Conservation (phyloP, 2,888 invertebrate genomes). For the Sesamia inferens region DNA sequence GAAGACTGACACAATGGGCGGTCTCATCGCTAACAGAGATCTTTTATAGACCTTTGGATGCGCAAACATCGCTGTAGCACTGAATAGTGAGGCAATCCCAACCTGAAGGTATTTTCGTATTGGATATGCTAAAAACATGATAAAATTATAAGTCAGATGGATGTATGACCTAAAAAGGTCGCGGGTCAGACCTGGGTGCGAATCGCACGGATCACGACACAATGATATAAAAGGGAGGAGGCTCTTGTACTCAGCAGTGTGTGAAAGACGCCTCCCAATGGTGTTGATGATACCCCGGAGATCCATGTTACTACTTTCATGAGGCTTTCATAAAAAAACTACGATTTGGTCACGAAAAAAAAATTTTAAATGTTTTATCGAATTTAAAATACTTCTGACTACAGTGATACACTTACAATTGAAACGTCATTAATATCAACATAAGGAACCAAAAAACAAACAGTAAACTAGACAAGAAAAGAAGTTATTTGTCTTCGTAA, state of each 20-base stretch:
- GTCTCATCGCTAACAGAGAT: no score
- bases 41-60: no score
- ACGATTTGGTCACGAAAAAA: background rate
- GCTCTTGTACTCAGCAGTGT: background rate
- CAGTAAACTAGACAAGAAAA: slow-evolving; percentile 2
- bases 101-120: no score
- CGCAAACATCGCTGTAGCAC: no score
- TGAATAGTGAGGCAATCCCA: no score
- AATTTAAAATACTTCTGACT: background rate
- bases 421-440: background rate
- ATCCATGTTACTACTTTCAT: background rate
- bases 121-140: background rate
- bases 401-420: slow-evolving; percentile 7
- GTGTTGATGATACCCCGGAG: background rate
- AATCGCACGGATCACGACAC: no score
- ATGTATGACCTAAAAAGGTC: background rate
- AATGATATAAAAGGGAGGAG: no score
- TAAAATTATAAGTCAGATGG: background rate
- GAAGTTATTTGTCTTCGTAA: background rate
- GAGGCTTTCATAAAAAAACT: background rate
- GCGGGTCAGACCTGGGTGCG: background rate
- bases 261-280: background rate
- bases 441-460: slow-evolving; percentile 14
- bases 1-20: no score
- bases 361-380: background rate